phyloP scores from a whole-genome alignment of 2,113 vertebrate species.

The Alouatta palliata region DNA sequence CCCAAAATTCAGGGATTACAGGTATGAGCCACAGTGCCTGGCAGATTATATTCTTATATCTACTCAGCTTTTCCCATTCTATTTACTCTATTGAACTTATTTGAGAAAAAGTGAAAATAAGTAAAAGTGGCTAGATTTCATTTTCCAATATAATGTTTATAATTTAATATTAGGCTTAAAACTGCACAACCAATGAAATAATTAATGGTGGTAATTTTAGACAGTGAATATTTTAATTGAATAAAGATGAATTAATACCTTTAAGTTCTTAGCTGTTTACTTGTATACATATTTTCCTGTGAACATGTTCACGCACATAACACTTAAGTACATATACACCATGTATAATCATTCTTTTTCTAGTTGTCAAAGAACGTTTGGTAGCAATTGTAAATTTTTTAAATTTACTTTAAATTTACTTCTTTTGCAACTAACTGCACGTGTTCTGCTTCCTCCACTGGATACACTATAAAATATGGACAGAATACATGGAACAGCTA shows the following conservation, averaged over 20 bases:
- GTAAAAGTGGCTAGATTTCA: not conserved
- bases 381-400: not conserved
- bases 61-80: not conserved
- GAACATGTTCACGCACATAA: not conserved
- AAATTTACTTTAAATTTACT: not conserved
- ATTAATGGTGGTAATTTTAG: not conserved
- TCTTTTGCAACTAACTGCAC: not conserved
- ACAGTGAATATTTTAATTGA: not conserved
- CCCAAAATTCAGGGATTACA: too few species aligned
- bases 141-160: not conserved
- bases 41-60: not conserved
- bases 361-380: not conserved
- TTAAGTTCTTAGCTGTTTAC: not conserved
- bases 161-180: not conserved
- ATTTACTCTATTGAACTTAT: not conserved
- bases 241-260: not conserved
- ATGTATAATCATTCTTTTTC: not conserved
- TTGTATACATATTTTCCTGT: not conserved
- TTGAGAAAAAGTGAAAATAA: conserved; percentile 29
- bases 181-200: not conserved
- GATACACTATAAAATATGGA: not conserved
- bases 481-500: not conserved
- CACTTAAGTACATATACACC: not conserved
- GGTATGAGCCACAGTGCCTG: too few species aligned
- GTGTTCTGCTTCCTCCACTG: not conserved